Base-by-base conservation (phyloP, 2,113 vertebrate species). In the Toxotes chatareus region DNA sequence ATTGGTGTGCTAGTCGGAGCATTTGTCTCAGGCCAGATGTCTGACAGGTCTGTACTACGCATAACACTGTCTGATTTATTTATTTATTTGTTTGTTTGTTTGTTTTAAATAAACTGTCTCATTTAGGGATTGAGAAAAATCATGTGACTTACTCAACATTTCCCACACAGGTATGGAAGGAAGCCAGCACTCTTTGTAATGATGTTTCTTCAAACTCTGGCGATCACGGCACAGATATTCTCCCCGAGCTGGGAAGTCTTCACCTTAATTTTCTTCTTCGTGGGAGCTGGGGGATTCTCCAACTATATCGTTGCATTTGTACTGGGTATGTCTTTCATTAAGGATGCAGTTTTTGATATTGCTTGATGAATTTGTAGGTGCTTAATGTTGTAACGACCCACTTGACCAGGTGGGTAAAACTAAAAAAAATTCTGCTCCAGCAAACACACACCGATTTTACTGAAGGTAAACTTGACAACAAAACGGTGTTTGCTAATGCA, bases 221-320 rank as follows among this genome's bases (percentile, higher is more conserved):
- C 96, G 73, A 94, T 95, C 83, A 93, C 97, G 69, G 17, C 96
- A 0, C 97, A 98, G 93, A 84, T 97, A 73, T 98, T 99, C 93
- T 97, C 97, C 1, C 94, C 91, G 9, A 97, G 68, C 94, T 98
- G 95, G 93, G 96, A 97, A 89, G 93, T 96, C 93, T 99, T 97
- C 86, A 85, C 92, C 0, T 42, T 96, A 21, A 90, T 97, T 36
- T 97, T 95, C 85, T 67, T 96, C 85, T 85, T 97, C 8, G 96
- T 94, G 0, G 97, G 97, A 76, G 93, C 96, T 83, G 97, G 97
- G 14, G 95, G 95, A 83, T 96, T 95, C 71, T 98, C 97, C 56
- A 98, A 98, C 94, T 98, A 96, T 21, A 95, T 96, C 85, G 93
- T 96, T 78, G 97, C 96, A 0, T 99, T 96, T 94, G 96, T 99